Percentiles rank a stretch among this genome's conserved stretches.
phyloP scores from a whole-genome alignment of 2,113 vertebrate species.

The Lophius piscatorius region DNA sequence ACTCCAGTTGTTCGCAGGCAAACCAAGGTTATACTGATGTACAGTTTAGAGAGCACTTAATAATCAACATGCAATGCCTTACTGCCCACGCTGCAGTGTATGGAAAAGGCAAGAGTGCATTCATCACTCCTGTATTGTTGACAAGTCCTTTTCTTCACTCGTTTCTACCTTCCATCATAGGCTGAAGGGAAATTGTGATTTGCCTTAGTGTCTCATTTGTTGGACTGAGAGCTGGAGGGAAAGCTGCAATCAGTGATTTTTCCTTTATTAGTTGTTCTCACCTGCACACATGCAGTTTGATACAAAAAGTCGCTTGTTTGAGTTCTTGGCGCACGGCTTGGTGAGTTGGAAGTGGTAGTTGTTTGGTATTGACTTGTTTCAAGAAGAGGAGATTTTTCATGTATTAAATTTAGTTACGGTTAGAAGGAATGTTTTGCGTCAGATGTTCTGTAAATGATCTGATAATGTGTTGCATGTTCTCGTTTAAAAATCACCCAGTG shows the following conservation, averaged over 20 bases:
- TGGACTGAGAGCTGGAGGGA: constrained; percentile 29
- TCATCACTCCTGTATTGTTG: constrained; percentile 45
- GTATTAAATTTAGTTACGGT: too few species aligned
- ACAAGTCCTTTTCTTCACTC: constrained; percentile 29
- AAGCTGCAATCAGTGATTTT: constrained; percentile 30
- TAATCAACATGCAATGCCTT: constrained; percentile 26
- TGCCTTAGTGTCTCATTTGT: constrained; percentile 34
- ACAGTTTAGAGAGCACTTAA: constrained; percentile 45
- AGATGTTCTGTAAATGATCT: too few species aligned
- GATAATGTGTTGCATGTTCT: too few species aligned
- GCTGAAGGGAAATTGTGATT: constrained; percentile 24
- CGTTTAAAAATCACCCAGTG: too few species aligned
- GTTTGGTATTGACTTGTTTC: constrained; percentile 8
- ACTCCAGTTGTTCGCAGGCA: constrained; percentile 47
- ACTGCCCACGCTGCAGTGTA: constrained; percentile 38
- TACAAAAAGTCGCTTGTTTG: constrained; percentile 78
- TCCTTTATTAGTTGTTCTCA: constrained; percentile 20
- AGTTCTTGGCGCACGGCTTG: constrained; percentile 79
- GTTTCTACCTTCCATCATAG: constrained; percentile 18
- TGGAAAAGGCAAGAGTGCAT: constrained; percentile 44
- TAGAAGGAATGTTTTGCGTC: too few species aligned
- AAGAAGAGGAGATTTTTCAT: neutral
- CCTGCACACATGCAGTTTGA: constrained; percentile 70
- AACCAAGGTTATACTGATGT: constrained; percentile 62
- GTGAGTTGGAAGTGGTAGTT: constrained; percentile 65